phyloP scores from a whole-genome alignment of 2,113 vertebrate genomes.

The Hippoglossus stenolepis region DNA sequence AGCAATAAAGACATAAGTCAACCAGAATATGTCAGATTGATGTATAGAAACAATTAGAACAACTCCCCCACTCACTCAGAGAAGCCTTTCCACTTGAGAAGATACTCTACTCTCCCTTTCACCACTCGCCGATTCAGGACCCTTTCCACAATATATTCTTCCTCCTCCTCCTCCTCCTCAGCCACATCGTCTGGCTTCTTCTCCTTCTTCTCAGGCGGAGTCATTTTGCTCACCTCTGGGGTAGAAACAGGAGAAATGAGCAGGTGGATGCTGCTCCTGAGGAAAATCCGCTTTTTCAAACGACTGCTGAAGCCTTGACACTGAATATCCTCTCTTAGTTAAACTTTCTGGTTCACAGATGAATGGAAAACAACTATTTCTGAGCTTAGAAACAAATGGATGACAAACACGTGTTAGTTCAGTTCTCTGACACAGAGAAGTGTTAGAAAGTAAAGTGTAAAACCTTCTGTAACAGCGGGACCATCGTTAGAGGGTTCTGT shows the following conservation, averaged over 20 bases:
- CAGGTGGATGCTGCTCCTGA: background rate
- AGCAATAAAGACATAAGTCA: background rate
- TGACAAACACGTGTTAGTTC: background rate
- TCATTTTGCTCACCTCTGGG: constrained; percentile 83
- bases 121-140: constrained; percentile 94
- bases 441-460: constrained; percentile 56
- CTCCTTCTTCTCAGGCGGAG: constrained; percentile 90
- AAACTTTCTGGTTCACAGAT: background rate
- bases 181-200: constrained; percentile 96
- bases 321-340: background rate
- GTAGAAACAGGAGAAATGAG: background rate
- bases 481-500: constrained; percentile 80
- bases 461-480: constrained; percentile 82
- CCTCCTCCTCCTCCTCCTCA: constrained; percentile 96
- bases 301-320: no score
- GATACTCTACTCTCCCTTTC: constrained; percentile 95
- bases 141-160: constrained; percentile 97
- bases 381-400: background rate
- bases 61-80: constrained; percentile 85
- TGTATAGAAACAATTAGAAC: background rate
- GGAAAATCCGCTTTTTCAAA: no score
- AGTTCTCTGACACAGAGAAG: constrained; percentile 27
- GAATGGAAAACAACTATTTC: background rate
- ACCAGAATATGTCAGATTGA: no score
- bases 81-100: constrained; percentile 99